Conservation (phyloP, 2,888 invertebrate species). For the Microplitis deprimator region DNA sequence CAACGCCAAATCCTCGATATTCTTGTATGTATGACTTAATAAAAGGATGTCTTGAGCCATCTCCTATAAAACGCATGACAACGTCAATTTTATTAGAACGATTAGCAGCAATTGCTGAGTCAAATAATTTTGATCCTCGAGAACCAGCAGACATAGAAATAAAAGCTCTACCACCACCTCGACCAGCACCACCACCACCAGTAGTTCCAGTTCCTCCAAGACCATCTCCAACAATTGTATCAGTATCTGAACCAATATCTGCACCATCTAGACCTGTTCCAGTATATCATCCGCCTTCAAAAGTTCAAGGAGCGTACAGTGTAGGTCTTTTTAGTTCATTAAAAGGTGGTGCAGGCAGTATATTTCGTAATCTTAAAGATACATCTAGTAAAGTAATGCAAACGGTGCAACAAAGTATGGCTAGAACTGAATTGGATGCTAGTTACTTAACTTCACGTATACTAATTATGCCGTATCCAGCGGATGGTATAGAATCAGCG, state of each 20-base stretch:
- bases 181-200: constrained; percentile 68
- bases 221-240: constrained; percentile 56
- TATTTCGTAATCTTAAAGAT: constrained; percentile 94
- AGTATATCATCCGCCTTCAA: constrained; percentile 50
- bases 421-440: constrained; percentile 89
- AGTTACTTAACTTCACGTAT: constrained; percentile 93
- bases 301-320: constrained; percentile 50
- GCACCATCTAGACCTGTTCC: constrained; percentile 60
- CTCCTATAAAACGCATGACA: constrained; percentile 86
- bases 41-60: constrained; percentile 85
- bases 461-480: constrained; percentile 95
- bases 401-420: constrained; percentile 93
- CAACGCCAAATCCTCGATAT: constrained; percentile 84
- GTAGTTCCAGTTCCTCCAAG: constrained; percentile 58
- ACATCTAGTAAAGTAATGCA: constrained; percentile 98
- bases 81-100: constrained; percentile 87
- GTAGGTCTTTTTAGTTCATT: constrained; percentile 87
- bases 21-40: constrained; percentile 86
- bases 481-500: constrained; percentile 93
- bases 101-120: constrained; percentile 90
- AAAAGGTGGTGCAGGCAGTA: constrained; percentile 92
- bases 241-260: constrained; percentile 55
- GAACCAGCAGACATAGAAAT: constrained; percentile 81
- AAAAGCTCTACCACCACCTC: constrained; percentile 58
- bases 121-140: constrained; percentile 85